phyloP scores from a whole-genome alignment of 2,797 vertebrate genomes.

The Protonibea diacanthus region DNA sequence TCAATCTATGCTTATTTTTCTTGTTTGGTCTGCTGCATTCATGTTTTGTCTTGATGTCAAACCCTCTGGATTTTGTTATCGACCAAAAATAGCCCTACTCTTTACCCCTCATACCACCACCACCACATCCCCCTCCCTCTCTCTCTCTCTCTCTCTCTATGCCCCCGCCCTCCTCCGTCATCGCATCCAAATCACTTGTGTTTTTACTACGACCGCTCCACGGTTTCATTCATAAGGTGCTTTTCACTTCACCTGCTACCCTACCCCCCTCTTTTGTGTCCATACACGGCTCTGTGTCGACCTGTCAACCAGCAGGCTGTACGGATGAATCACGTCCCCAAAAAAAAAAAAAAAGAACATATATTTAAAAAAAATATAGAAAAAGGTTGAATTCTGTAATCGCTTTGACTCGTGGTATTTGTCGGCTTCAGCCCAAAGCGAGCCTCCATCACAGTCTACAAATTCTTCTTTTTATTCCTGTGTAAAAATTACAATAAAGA shows the following conservation, averaged over 20 bases:
- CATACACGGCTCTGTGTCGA: slow-evolving; percentile 67
- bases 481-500: slow-evolving; percentile 81
- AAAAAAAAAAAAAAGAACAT: slow-evolving; percentile 26
- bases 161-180: slow-evolving; percentile 67
- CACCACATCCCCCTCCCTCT: slow-evolving; percentile 9
- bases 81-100: slow-evolving; percentile 80
- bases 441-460: slow-evolving; percentile 45
- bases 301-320: slow-evolving; percentile 58
- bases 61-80: slow-evolving; percentile 79
- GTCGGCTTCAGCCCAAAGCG: slow-evolving; percentile 22
- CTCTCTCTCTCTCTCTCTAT: slow-evolving; percentile 11
- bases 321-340: slow-evolving; percentile 39
- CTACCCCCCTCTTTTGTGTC: slow-evolving; percentile 74
- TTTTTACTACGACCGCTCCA: slow-evolving; percentile 88
- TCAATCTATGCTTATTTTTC: slow-evolving; percentile 61
- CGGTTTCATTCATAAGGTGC: slow-evolving; percentile 90
- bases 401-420: slow-evolving; percentile 45
- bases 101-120: slow-evolving; percentile 56
- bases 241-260: slow-evolving; percentile 86
- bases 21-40: slow-evolving; percentile 74
- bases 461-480: slow-evolving; percentile 63
- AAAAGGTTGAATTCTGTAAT: slow-evolving; percentile 53
- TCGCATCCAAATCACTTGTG: slow-evolving; percentile 87
- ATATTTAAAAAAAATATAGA: slow-evolving; percentile 25
- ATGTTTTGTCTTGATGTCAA: slow-evolving; percentile 78